These are phyloP conservation scores for Pandemis cinnamomeana DNA, from an alignment of 2,888 invertebrate genomes.

Conservation along the genomic window DNA sequence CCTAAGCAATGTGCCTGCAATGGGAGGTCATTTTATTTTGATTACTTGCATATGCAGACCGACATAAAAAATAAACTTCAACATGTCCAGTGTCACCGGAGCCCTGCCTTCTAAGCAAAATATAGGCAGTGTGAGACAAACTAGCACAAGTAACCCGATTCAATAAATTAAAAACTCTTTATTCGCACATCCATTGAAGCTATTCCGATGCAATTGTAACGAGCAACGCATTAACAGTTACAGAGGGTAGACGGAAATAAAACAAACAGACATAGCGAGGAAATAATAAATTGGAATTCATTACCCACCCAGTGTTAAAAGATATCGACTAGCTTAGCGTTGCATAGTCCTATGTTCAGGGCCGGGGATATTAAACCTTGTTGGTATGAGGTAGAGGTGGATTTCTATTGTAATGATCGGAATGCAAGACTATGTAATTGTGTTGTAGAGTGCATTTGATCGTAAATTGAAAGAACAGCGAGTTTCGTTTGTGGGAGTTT, in stretches of 20 bases:
- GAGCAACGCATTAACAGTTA: neutral
- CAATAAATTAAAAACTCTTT: no score
- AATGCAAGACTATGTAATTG: neutral
- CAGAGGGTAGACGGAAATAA: slow-evolving; percentile 1
- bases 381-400: neutral
- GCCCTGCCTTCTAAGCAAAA: no score
- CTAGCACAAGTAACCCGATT: no score
- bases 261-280: slow-evolving; percentile 8
- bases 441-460: neutral
- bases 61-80: no score
- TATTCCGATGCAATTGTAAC: neutral
- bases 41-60: no score
- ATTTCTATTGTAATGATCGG: neutral
- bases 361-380: neutral
- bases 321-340: neutral
- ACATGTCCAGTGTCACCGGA: no score
- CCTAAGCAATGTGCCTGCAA: no score
- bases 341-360: neutral
- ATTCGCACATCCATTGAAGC: neutral
- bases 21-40: no score
- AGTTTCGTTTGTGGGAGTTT: neutral
- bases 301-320: slow-evolving; percentile 5
- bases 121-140: no score
- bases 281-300: slow-evolving; percentile 14
- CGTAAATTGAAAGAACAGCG: neutral